A percentile compares a stretch with the other conserved stretches of the same genome.
These are phyloP conservation scores for Diadema setosum DNA, from an alignment of 35 echinoderm and acorn worm species.

Conservation along the genomic window DNA sequence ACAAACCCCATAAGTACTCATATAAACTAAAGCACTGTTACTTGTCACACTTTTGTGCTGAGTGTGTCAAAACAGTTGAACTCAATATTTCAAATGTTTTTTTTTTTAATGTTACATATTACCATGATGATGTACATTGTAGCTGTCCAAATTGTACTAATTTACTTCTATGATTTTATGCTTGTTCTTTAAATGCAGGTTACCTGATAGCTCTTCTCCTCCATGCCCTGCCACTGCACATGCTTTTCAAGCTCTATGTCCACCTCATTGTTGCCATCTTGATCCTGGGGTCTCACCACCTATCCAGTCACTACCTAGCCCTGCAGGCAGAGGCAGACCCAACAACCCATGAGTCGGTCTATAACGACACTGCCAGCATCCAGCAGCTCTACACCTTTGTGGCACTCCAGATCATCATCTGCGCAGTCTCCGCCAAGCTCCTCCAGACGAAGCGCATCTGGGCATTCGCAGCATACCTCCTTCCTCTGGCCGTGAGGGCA, in stretches of 20 bases:
- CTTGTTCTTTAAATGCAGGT: constrained; percentile 52
- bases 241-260: constrained; percentile 72
- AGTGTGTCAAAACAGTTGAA: too few relatives aligned
- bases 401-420: constrained; percentile 41
- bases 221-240: constrained; percentile 70
- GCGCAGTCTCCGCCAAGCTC: constrained; percentile 42
- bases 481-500: constrained; percentile 38
- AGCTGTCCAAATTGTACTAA: too few relatives aligned
- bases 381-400: constrained; percentile 38
- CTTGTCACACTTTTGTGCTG: not conserved
- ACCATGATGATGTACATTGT: too few relatives aligned
- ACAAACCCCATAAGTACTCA: too few relatives aligned
- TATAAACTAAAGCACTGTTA: too few relatives aligned
- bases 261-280: constrained; percentile 70
- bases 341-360: not conserved
- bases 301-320: constrained; percentile 65
- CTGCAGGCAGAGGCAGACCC: not conserved
- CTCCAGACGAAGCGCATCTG: constrained; percentile 60
- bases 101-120: too few relatives aligned
- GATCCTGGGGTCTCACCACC: constrained; percentile 59
- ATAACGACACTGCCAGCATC: constrained; percentile 5
- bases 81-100: too few relatives aligned
- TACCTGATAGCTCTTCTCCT: constrained; percentile 77
- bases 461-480: constrained; percentile 59
- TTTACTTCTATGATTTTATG: too few relatives aligned